Base-by-base conservation (phyloP, 1,140 invertebrate genomes). In the Macrocentrus cingulum region DNA sequence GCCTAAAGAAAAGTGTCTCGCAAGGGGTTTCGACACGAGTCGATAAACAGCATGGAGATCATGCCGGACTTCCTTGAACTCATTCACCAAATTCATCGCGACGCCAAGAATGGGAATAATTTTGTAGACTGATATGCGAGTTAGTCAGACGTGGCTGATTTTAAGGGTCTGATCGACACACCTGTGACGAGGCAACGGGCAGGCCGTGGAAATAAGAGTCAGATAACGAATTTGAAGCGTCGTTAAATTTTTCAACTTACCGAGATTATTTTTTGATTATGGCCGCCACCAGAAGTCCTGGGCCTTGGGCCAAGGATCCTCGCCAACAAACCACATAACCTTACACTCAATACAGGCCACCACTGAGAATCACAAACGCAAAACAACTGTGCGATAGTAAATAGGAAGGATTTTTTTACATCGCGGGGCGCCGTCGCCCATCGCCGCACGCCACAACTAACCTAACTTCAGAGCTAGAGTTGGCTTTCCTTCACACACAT, bases 271-370 rank as follows among this genome's bases (percentile, higher is more conserved):
- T 42, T 36, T 32, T 29, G 29, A 25, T 19, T 49, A 25, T 34
- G 23, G 42, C 36, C 41, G 46, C 36, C n/a, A 42, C 32, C 46
- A 58, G 41, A 6, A 18, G 50, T 59, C 53, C 53, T 32, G 20
- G 46, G 25, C 23, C 51, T 25, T 42, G 39, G 50, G 41, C 56
- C 29, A 37, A 19, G 41, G 39, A 18, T 44, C 53, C 41, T 56
- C 39, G 25, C 41, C 45, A 50, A 23, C 22, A 51, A 56, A 56
- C 61, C 36, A 62, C 61, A 62, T 62, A 62, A 62, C 61, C 61
- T 62, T 59, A 59, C 46, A 59, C 56, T 54, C 50, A 51, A 62
- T 52, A 59, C 46, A 41, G 45, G 45, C 29, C 52, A 59, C 45
- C 39, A 37, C 54, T 48, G 45, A 54, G 46, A 39, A 37, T 32